These are phyloP conservation scores for Dryadula phaetusa DNA, from an alignment of 2,888 invertebrate species.

Conservation along the genomic window DNA sequence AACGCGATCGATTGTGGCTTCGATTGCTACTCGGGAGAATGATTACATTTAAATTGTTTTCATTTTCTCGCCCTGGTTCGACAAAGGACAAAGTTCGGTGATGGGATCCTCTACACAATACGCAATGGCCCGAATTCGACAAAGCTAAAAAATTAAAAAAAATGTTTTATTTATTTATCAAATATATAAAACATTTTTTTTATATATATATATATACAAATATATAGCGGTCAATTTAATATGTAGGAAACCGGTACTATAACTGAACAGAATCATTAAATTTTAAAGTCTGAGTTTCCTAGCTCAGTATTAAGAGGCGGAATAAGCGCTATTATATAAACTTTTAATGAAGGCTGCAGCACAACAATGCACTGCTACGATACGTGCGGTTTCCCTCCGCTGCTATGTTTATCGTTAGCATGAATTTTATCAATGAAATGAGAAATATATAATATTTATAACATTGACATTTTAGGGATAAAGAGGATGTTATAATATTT, in stretches of 20 bases:
- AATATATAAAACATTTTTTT: not conserved
- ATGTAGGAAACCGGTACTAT: constrained; percentile 51
- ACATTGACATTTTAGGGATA: not conserved
- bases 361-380: constrained; percentile 26
- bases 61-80: too few species aligned
- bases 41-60: too few species aligned
- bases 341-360: constrained; percentile 57
- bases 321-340: constrained; percentile 57
- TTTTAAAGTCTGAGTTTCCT: constrained; percentile 65
- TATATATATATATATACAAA: too few species aligned
- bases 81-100: too few species aligned
- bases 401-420: constrained; percentile 23
- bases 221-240: constrained; percentile 1
- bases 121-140: too few species aligned
- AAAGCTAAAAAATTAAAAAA: too few species aligned
- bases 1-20: too few species aligned
- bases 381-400: constrained; percentile 20
- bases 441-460: constrained; percentile 4
- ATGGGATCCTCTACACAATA: too few species aligned
- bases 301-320: constrained; percentile 60
- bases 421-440: constrained; percentile 16
- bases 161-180: too few species aligned
- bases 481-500: not conserved
- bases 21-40: too few species aligned
- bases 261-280: constrained; percentile 67